These are phyloP conservation scores for Eupeodes luniger DNA, from an alignment of 2,888 invertebrate genomes.

Conservation along the genomic window DNA sequence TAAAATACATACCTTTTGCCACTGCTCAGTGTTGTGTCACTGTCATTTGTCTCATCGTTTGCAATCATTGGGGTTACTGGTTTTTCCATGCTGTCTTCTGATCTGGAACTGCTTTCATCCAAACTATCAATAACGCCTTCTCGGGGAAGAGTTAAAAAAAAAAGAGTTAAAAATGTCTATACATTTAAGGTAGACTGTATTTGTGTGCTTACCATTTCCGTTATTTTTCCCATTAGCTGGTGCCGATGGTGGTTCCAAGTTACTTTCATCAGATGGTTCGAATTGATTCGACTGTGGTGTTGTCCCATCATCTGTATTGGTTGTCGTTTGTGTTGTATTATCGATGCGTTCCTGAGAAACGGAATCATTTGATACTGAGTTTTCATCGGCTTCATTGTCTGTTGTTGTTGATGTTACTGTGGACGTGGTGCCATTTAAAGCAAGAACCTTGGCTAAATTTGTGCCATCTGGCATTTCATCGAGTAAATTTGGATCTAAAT, in stretches of 20 bases:
- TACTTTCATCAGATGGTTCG: constrained; percentile 90
- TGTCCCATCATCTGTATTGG: constrained; percentile 82
- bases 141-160: neutral
- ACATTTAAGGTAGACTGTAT: neutral
- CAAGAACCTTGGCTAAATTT: constrained; percentile 77
- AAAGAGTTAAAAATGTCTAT: neutral
- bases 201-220: constrained; percentile 75
- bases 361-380: constrained; percentile 83
- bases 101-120: constrained; percentile 90
- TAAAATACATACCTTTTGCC: constrained; percentile 77
- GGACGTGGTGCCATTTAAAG: constrained; percentile 79
- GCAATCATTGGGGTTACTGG: constrained; percentile 86
- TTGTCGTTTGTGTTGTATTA: constrained; percentile 85
- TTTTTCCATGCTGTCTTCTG: constrained; percentile 90
- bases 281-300: constrained; percentile 79
- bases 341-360: constrained; percentile 82
- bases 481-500: constrained; percentile 92
- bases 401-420: constrained; percentile 76
- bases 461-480: constrained; percentile 88
- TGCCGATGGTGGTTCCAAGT: constrained; percentile 88
- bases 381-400: constrained; percentile 80
- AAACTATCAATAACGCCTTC: constrained; percentile 83
- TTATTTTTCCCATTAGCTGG: constrained; percentile 76
- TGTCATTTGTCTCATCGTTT: constrained; percentile 79
- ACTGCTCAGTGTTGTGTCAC: constrained; percentile 78